phyloP scores from a whole-genome alignment of 2,888 invertebrate genomes.

The Cryptocheilus praepositus region DNA sequence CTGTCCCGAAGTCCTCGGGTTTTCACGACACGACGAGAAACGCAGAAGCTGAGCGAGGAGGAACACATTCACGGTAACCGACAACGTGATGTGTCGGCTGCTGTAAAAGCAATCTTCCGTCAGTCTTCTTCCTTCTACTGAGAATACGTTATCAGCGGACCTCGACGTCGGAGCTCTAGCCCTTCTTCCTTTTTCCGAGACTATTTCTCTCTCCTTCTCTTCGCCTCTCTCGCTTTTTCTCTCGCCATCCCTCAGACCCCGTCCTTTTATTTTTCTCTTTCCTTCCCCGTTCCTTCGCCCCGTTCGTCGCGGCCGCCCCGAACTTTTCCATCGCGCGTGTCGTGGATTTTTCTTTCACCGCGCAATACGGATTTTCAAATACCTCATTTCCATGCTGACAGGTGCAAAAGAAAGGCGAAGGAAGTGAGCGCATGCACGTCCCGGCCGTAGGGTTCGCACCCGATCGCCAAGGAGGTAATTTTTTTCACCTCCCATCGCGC shows the following conservation, averaged over 20 bases:
- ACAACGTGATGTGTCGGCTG: conserved; percentile 50
- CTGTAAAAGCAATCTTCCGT: conserved; percentile 70
- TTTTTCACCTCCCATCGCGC: too few relatives aligned
- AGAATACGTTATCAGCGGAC: conserved; percentile 68
- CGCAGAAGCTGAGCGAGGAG: conserved; percentile 33
- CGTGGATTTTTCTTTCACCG: conserved; percentile 11
- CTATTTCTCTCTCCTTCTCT: background rate
- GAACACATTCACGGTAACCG: conserved; percentile 57
- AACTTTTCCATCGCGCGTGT: conserved; percentile 6
- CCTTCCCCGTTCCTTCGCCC: background rate
- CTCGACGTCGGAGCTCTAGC: conserved; percentile 33
- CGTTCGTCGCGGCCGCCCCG: background rate
- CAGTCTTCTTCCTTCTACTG: conserved; percentile 62
- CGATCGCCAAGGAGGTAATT: too few relatives aligned
- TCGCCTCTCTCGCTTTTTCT: background rate
- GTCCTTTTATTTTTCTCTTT: background rate
- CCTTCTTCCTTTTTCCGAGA: conserved; percentile 23
- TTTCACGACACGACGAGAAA: conserved; percentile 55
- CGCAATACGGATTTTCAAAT: conserved; percentile 17
- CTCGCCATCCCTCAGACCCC: background rate
- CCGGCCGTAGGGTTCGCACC: too few relatives aligned
- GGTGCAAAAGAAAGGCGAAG: conserved; percentile 33
- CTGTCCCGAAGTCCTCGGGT: conserved; percentile 40
- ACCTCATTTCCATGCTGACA: conserved; percentile 41
- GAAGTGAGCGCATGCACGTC: conserved; percentile 7